phyloP scores from a whole-genome alignment of 2,113 vertebrate genomes.

The Gnathonemus longibarbis region DNA sequence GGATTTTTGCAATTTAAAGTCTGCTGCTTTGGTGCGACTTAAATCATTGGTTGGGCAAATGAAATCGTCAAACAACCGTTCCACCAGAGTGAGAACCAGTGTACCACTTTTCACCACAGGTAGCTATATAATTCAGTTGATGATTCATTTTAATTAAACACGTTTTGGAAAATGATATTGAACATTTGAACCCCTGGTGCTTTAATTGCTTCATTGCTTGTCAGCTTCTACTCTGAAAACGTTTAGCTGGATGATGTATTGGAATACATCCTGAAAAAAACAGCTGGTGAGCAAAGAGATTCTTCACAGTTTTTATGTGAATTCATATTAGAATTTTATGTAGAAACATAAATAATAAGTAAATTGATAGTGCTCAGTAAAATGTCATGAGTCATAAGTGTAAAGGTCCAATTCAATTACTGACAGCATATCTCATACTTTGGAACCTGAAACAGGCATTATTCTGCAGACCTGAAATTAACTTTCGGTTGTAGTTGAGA shows the following conservation, averaged over 20 bases:
- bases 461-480: neutral
- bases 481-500: neutral
- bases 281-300: slow-evolving; percentile 42
- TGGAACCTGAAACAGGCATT: neutral
- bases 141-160: slow-evolving; percentile 69
- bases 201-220: slow-evolving; percentile 51
- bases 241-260: slow-evolving; percentile 43
- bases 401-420: slow-evolving; percentile 48
- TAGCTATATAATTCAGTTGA: slow-evolving; percentile 63
- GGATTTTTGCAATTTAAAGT: slow-evolving; percentile 37
- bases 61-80: slow-evolving; percentile 35
- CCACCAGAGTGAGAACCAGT: slow-evolving; percentile 40
- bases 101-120: slow-evolving; percentile 63
- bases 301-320: slow-evolving; percentile 37
- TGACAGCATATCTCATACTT: slow-evolving; percentile 21
- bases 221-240: slow-evolving; percentile 41
- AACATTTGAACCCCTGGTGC: slow-evolving; percentile 56
- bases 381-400: slow-evolving; percentile 46
- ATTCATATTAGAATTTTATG: slow-evolving; percentile 42
- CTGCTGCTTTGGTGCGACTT: slow-evolving; percentile 33
- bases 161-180: slow-evolving; percentile 61
- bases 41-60: slow-evolving; percentile 40
- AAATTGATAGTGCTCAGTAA: slow-evolving; percentile 48
- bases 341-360: slow-evolving; percentile 42
- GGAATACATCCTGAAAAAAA: slow-evolving; percentile 43